phyloP scores from a whole-genome alignment of 2,888 invertebrate genomes.

The Meloe dianella region DNA sequence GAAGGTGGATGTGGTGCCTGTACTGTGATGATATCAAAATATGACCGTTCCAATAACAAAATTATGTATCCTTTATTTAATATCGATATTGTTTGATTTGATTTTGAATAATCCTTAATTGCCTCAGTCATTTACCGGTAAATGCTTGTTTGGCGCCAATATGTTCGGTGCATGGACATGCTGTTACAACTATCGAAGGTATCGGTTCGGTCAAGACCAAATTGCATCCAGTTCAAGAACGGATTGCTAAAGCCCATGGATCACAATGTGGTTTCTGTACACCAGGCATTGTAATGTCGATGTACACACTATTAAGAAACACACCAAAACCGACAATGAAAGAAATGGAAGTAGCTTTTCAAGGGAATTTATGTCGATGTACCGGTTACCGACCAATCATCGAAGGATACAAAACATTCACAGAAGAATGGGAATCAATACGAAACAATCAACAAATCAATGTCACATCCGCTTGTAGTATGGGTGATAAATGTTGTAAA shows the following conservation, averaged over 20 bases:
- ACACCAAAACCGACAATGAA: constrained; percentile 73
- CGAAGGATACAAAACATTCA: constrained; percentile 87
- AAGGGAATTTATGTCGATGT: constrained; percentile 88
- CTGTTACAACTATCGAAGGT: constrained; percentile 93
- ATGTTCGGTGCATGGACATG: constrained; percentile 84
- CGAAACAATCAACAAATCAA: constrained; percentile 45
- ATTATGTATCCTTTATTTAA: constrained; percentile 61
- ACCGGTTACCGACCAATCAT: constrained; percentile 94
- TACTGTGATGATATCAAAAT: constrained; percentile 89
- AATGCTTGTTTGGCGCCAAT: constrained; percentile 91
- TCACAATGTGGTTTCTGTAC: constrained; percentile 85
- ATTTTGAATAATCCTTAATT: no score
- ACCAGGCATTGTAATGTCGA: constrained; percentile 96
- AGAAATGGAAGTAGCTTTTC: constrained; percentile 80
- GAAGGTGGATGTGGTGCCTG: constrained; percentile 97
- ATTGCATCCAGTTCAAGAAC: constrained; percentile 86
- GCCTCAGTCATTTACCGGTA: constrained; percentile 79
- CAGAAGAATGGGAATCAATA: constrained; percentile 71
- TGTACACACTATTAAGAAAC: constrained; percentile 85
- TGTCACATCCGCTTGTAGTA: constrained; percentile 59
- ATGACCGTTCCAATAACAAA: constrained; percentile 64
- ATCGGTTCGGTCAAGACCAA: constrained; percentile 81
- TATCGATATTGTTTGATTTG: no score
- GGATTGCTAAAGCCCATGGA: constrained; percentile 88
- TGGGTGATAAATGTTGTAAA: constrained; percentile 73